Evolutionary conservation across 2,888 invertebrate genomes (phyloP), one percentile per base, ranked within the genome.

Genomic region (Ectemnius lituratus): DNA sequence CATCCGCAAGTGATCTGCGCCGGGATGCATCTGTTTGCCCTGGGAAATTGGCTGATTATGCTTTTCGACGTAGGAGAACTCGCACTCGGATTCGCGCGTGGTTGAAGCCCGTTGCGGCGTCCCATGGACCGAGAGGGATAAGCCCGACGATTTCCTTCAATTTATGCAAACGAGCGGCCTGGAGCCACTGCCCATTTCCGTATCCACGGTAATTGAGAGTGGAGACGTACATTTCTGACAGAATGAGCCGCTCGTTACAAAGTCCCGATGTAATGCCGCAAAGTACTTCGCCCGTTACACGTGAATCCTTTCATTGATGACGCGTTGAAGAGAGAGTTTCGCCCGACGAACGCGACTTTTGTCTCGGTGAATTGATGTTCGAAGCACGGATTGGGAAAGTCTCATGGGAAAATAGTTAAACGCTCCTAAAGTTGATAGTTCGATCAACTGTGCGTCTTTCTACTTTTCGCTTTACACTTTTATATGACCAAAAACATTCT

Each of bases 111-210:
- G 66, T 67, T 73, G 74, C 70, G 28, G 58, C 62, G 61, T 63
- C 57, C 63, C 37, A 57, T 14, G 37, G 62, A 45, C 59, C 37
- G 73, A 67, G 73, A 67, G 16, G 61, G 49, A 73, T 76, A 75
- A 75, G 72, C 57, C 67, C 57, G 75, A 68, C 74, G 76, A 79
- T 84, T 80, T 83, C 75, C 81, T 80, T 73, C 76, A 69, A 83
- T 82, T 84, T 82, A 84, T 84, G 84, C 79, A 84, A 84, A 84
- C 75, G 80, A 80, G 79, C 66, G 68, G 70, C 52, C 69, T 64
- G 73, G 45, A 62, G 52, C 70, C 67, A 58, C 65, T 60, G 70
- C 23, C 76, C 81, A 68, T 57, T 18, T 37, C 66, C 70, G 63
- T 56, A 76, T 72, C 69, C 68, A 56, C 65, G 74, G 70, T 82